Base-by-base conservation (phyloP, 1,140 invertebrate genomes). In the Aculops lycopersici region DNA sequence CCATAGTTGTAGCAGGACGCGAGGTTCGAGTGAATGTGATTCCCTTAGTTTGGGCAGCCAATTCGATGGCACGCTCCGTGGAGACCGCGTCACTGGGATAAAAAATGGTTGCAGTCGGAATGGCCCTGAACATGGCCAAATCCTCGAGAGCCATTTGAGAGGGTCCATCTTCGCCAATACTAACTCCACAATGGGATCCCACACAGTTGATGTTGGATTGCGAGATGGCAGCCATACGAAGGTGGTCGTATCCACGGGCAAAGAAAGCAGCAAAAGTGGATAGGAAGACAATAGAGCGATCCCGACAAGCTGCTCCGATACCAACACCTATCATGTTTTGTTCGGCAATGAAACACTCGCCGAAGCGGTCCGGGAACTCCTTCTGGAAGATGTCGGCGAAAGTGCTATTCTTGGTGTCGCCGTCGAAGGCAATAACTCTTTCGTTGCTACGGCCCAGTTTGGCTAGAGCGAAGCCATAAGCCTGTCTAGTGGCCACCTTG, bases 131-230 rank as follows among this genome's bases (percentile, higher is more conserved):
- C 66, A 97, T 69, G 1, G 83, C 78, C 31, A 98, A 58, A 58
- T 98, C 92, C 62, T 98, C 92, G 1, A 98, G 61, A 36, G 79
- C 92, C 92, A 98, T 98, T 62, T 98, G 90, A 38, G 79, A 88
- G n/a, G 90, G 88, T 3, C 90, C 90, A 63, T 95, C 88, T 58
- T 92, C 84, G 38, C 67, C 67, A 51, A 70, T 70, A 48, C 80
- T 88, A 19, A 94, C 71, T 41, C 90, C 90, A 57, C 76, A 83
- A 60, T 97, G 90, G 5, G 88, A 94, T 13, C 70, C 70, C 46
- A 69, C 77, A 55, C 92, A 84, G 57, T 97, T 98, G 1, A 86
- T 72, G 57, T 97, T 94, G 1, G 78, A 79, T 62, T 94, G 83
- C 21, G 86, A 95, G 51, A 98, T 90, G 15, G 90, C 90, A 20